These are phyloP conservation scores for Eubasilissa splendida DNA, from an alignment of 2,888 invertebrate species.

Conservation along the genomic window DNA sequence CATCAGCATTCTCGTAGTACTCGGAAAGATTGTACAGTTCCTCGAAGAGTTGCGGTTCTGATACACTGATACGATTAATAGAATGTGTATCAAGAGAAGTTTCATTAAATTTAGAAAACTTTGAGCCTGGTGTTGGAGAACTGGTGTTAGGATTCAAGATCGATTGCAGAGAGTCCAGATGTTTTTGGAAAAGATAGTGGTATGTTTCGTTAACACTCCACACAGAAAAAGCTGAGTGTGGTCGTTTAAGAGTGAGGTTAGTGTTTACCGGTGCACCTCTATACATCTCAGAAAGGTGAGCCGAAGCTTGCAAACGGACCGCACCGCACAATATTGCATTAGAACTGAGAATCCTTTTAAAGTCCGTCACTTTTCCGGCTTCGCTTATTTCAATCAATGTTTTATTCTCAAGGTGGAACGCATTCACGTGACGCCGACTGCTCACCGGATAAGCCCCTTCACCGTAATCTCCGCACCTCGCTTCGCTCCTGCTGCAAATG, in stretches of 20 bases:
- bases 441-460: constrained; percentile 62
- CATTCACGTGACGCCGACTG: constrained; percentile 60
- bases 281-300: constrained; percentile 59
- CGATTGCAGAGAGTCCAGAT: constrained; percentile 68
- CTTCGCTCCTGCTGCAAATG: constrained; percentile 41
- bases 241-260: constrained; percentile 60
- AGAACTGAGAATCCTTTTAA: constrained; percentile 77
- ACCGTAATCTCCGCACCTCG: constrained; percentile 68
- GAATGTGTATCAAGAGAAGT: neutral
- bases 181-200: constrained; percentile 68
- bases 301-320: constrained; percentile 58
- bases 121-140: neutral
- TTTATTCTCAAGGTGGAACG: constrained; percentile 66
- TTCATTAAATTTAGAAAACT: neutral
- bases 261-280: constrained; percentile 60
- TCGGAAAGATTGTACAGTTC: constrained; percentile 69
- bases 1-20: constrained; percentile 71
- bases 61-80: neutral
- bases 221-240: constrained; percentile 68
- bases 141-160: constrained; percentile 66
- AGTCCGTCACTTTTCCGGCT: constrained; percentile 75
- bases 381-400: constrained; percentile 74
- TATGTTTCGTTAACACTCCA: constrained; percentile 68
- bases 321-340: constrained; percentile 72
- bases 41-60: constrained; percentile 60